Evolutionary conservation across 1,140 invertebrate genomes (phyloP).

Genomic region (Calephelis nemesis): DNA sequence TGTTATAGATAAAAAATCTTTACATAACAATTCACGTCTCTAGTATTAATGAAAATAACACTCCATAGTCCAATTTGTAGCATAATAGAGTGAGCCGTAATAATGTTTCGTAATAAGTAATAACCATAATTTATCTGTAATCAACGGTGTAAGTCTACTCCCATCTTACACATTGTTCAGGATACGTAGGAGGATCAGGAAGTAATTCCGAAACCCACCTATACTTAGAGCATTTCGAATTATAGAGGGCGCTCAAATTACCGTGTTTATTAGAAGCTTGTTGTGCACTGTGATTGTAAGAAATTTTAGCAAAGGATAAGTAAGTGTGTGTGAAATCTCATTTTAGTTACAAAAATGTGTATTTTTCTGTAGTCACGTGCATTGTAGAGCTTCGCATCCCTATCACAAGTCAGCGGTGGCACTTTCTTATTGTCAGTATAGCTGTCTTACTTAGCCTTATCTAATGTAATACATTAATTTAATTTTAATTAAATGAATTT

Average conservation of each 20-base stretch:
- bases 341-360: too few species aligned
- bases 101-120: slow-evolving; percentile 14
- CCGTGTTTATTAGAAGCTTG: too few species aligned
- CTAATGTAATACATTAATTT: too few species aligned
- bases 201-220: slow-evolving; percentile 17
- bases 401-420: too few species aligned
- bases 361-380: too few species aligned
- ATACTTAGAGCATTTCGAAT: neutral
- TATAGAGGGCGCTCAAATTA: neutral
- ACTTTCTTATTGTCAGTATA: too few species aligned
- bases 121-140: slow-evolving; percentile 10
- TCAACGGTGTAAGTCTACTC: slow-evolving; percentile 8
- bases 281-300: neutral
- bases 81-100: neutral
- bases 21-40: neutral
- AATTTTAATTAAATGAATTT: too few species aligned
- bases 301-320: too few species aligned
- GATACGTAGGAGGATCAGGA: slow-evolving; percentile 16
- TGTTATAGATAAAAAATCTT: too few species aligned
- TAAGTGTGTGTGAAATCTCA: too few species aligned
- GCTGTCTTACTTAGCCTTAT: too few species aligned
- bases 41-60: neutral
- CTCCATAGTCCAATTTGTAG: neutral
- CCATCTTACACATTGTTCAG: slow-evolving; percentile 19
- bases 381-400: too few species aligned